These are phyloP conservation scores for Triops longicaudatus DNA, from an alignment of 1,140 invertebrate species.

Conservation along the genomic window DNA sequence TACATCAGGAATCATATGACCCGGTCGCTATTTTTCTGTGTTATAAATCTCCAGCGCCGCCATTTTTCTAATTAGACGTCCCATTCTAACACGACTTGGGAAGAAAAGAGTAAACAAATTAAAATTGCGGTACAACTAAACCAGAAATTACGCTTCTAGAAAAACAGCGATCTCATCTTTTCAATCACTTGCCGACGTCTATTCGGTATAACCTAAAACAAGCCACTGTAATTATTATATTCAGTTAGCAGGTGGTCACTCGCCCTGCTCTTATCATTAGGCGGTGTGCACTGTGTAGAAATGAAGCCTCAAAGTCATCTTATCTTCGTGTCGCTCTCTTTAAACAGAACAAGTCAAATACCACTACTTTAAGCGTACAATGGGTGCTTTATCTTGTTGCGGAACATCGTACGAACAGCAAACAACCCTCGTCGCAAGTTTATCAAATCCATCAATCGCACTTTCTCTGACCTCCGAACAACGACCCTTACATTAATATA, in stretches of 20 bases:
- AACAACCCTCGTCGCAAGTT: neutral
- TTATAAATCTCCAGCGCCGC: too few relatives aligned
- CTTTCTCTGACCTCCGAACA: neutral
- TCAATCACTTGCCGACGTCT: too few relatives aligned
- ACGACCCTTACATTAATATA: neutral
- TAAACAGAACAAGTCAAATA: neutral
- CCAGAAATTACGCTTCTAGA: too few relatives aligned
- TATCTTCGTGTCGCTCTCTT: neutral
- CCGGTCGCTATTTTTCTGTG: too few relatives aligned
- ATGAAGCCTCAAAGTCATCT: neutral
- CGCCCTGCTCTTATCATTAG: neutral
- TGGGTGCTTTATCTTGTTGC: neutral
- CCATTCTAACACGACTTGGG: too few relatives aligned
- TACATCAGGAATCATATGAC: too few relatives aligned
- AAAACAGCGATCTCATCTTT: too few relatives aligned
- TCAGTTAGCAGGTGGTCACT: neutral
- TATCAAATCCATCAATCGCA: neutral
- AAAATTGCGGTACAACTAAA: too few relatives aligned
- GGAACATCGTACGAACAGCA: neutral
- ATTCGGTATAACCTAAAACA: too few relatives aligned
- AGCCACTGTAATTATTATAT: neutral
- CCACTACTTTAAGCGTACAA: neutral
- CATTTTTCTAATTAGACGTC: too few relatives aligned
- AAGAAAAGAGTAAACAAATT: too few relatives aligned
- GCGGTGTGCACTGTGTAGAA: neutral